A percentile compares a stretch with the other conserved stretches of the same genome.
Conservation (phyloP, 2,888 invertebrate genomes). For the Diaphora mendica region DNA sequence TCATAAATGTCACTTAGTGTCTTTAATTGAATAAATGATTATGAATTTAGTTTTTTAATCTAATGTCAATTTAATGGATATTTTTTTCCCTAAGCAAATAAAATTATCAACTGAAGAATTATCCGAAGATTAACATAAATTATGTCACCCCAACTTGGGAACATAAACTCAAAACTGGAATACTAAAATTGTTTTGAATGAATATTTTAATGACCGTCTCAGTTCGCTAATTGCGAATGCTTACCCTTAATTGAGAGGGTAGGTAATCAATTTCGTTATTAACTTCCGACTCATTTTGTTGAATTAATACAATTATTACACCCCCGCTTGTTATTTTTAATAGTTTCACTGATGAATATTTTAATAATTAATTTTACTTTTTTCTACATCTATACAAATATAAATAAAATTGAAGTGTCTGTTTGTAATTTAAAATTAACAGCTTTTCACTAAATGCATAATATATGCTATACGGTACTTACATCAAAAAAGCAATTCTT, state of each 20-base stretch:
- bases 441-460: too few species aligned
- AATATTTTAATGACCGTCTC: conserved; percentile 80
- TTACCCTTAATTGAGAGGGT: conserved; percentile 60
- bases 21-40: too few species aligned
- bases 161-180: conserved; percentile 66
- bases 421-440: too few species aligned
- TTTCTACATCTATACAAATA: too few species aligned
- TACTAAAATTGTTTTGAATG: conserved; percentile 82
- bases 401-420: too few species aligned
- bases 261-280: conserved; percentile 72
- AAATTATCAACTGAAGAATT: not conserved
- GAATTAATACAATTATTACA: conserved; percentile 30
- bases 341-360: not conserved
- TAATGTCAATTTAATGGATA: too few species aligned
- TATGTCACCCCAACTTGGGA: conserved; percentile 53
- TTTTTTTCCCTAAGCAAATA: too few species aligned
- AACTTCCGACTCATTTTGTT: conserved; percentile 54
- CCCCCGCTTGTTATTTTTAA: conserved; percentile 8
- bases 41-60: too few species aligned
- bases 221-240: conserved; percentile 75
- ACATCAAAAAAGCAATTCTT: too few species aligned
- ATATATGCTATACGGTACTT: too few species aligned
- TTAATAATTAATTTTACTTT: not conserved
- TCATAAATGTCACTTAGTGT: too few species aligned
- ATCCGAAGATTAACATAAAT: conserved; percentile 3